Percentiles rank a stretch among this genome's conserved stretches.
Conservation (phyloP, 2,888 invertebrate genomes). For the Spodoptera littoralis region DNA sequence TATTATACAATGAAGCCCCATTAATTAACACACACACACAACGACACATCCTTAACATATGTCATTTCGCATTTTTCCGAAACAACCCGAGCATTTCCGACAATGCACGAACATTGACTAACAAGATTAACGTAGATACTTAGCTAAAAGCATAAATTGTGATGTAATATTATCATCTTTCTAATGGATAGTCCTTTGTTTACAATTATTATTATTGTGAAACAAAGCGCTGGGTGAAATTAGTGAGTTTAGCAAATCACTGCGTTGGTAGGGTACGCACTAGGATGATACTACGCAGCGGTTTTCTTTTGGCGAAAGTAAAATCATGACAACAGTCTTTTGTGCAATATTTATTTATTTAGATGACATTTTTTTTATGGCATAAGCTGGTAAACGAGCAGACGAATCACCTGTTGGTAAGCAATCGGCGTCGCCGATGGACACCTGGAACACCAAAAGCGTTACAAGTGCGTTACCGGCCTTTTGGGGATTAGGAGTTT, state of each 20-base stretch:
- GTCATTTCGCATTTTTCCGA: neutral
- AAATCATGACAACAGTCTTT: too few species aligned
- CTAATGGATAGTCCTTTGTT: slow-evolving; percentile 45
- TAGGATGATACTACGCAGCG: neutral
- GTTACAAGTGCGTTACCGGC: too few species aligned
- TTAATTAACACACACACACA: too few species aligned
- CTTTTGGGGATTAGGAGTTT: too few species aligned
- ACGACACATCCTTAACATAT: too few species aligned
- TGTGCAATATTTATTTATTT: too few species aligned
- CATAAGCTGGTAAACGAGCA: too few species aligned
- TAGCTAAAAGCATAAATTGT: slow-evolving; percentile 41
- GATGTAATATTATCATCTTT: slow-evolving; percentile 19
- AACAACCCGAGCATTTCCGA: slow-evolving; percentile 9
- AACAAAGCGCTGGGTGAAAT: slow-evolving; percentile 42
- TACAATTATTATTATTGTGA: slow-evolving; percentile 38
- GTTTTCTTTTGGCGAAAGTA: neutral
- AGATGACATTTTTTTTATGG: too few species aligned
- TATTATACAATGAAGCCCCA: too few species aligned
- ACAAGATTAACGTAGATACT: slow-evolving; percentile 21
- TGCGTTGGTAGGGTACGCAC: slow-evolving; percentile 11
- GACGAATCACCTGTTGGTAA: too few species aligned
- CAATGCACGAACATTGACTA: slow-evolving; percentile 1
- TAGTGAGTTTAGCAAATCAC: slow-evolving; percentile 46
- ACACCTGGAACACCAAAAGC: too few species aligned
- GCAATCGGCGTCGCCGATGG: too few species aligned